Base-by-base conservation (phyloP, 1,140 invertebrate genomes). In the Pectinophora gossypiella region DNA sequence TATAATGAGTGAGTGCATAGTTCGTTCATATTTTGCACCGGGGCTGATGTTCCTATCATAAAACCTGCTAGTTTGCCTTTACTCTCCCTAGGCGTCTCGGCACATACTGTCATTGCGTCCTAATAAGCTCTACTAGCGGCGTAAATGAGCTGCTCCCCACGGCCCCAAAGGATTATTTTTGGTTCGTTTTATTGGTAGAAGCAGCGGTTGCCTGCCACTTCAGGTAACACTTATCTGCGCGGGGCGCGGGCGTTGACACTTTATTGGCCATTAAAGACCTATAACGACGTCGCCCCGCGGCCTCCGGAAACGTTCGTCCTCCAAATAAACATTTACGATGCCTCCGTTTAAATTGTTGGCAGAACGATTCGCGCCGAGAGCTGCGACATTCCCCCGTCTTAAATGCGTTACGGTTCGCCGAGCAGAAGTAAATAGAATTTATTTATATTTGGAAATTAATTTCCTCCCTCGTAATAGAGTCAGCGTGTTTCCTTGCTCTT, bases 391-490 rank as follows among this genome's bases (percentile, higher is more conserved):
- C 42, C 36, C 72, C n/a, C n/a, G n/a, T 56, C 64, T 63, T 77
- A 80, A 85, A 82, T 77, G 72, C 73, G 70, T 79, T 76, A 82
- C 72, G 65, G 76, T 76, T 68, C 72, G 72, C 66, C 68, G 68
- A 82, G 72, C 71, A 76, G 77, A 82, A 82, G 65, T 72, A 82
- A 85, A 82, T 73, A 68, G 65, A 82, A 84, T 82, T 82, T 82
- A 80, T 82, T 82, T 84, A 85, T 83, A 73, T 80, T 83, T 75
- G 67, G 59, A 73, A 83, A 85, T 83, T 81, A 83, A 83, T 83
- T 83, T 80, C 65, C 71, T 75, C 56, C 54, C 57, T 73, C 64
- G 60, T 81, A 81, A 81, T 80, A 68, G 67, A 81, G 64, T 73
- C 60, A 56, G 64, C 48, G 54, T 47, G 52, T 63, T 63, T 67